A percentile compares a stretch with the other conserved stretches of the same genome.
Evolutionary conservation across 1,140 invertebrate genomes (phyloP).

Genomic region (Ptiloglossa arizonensis): DNA sequence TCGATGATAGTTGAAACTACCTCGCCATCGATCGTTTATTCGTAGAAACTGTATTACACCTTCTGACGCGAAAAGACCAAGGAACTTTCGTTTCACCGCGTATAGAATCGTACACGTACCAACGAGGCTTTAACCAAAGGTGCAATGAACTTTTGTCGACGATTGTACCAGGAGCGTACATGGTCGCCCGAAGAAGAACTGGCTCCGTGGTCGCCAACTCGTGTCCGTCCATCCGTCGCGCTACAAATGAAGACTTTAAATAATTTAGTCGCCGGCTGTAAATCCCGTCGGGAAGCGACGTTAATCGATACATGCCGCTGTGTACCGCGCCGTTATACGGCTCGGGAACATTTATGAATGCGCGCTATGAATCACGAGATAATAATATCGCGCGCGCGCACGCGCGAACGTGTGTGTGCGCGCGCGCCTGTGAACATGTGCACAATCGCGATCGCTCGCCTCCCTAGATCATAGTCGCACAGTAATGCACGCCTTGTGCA

Average conservation of each 20-base stretch:
- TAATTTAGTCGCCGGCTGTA: constrained; percentile 76
- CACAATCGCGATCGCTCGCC: constrained; percentile 17
- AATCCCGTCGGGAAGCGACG: constrained; percentile 73
- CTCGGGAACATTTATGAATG: constrained; percentile 75
- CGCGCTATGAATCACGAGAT: constrained; percentile 77
- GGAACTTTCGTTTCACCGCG: no score
- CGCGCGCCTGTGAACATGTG: neutral
- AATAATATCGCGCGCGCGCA: constrained; percentile 70
- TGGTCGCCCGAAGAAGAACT: constrained; percentile 64
- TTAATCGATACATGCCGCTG: constrained; percentile 77
- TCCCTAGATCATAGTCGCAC: constrained; percentile 52
- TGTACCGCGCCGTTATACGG: constrained; percentile 65
- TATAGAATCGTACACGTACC: no score
- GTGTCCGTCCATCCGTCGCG: constrained; percentile 66
- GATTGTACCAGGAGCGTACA: constrained; percentile 59
- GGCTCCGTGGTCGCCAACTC: constrained; percentile 62
- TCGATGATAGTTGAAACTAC: no score
- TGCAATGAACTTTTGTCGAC: constrained; percentile 40
- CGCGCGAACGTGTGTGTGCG: constrained; percentile 24
- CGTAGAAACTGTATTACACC: no score
- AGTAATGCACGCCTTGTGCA: constrained; percentile 35
- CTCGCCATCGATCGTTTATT: no score
- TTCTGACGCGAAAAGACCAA: no score
- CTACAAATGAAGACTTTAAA: constrained; percentile 79
- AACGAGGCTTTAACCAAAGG: no score